phyloP scores from a whole-genome alignment of 2,113 vertebrate genomes.

The Platichthys stellatus region DNA sequence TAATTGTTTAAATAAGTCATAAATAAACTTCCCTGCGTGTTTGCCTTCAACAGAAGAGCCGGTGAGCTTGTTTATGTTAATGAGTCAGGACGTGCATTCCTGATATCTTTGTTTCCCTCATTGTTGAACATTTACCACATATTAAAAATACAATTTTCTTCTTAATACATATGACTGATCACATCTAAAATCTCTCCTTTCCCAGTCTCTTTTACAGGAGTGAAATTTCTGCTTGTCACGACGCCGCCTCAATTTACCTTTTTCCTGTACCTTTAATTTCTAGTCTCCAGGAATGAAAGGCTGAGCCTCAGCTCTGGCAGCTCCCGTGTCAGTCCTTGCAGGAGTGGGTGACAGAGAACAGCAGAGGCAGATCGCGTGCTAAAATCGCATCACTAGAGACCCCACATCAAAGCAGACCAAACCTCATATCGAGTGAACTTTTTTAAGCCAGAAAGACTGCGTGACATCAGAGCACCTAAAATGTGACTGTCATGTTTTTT shows the following conservation, averaged over 20 bases:
- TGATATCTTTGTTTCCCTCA: not conserved
- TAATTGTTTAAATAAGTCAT: too few species aligned
- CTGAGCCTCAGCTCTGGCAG: constrained; percentile 72
- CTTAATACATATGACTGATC: not conserved
- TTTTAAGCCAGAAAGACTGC: constrained; percentile 72
- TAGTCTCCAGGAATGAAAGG: constrained; percentile 73
- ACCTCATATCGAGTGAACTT: constrained; percentile 77
- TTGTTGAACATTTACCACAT: too few species aligned
- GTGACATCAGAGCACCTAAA: constrained; percentile 81
- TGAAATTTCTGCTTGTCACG: constrained; percentile 56
- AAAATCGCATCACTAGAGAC: constrained; percentile 79
- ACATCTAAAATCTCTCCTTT: not conserved
- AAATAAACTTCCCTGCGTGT: too few species aligned
- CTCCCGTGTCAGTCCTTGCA: constrained; percentile 74
- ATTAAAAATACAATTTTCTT: not conserved
- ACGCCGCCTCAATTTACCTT: constrained; percentile 66
- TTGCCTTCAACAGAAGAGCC: too few species aligned
- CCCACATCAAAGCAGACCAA: constrained; percentile 80
- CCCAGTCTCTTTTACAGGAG: constrained; percentile 13
- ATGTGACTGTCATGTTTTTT: constrained; percentile 80
- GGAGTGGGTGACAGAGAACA: constrained; percentile 79
- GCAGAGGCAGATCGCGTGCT: constrained; percentile 76
- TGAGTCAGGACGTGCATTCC: too few species aligned
- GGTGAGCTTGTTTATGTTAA: too few species aligned
- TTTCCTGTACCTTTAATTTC: constrained; percentile 69